Conservation (phyloP, 2,888 invertebrate species). For the Meganola albula region DNA sequence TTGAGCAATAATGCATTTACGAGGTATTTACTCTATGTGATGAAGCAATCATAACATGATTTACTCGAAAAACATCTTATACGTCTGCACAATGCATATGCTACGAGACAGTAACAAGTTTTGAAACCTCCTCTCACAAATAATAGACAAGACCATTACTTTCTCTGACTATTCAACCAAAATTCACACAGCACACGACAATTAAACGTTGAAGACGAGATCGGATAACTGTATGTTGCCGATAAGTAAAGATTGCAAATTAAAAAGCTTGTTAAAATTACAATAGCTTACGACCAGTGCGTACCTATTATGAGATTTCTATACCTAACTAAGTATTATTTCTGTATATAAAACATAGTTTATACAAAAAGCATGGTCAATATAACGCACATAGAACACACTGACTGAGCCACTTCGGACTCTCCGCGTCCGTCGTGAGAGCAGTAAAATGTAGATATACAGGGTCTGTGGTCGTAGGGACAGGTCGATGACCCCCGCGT, state of each 20-base stretch:
- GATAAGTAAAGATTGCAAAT: constrained; percentile 34
- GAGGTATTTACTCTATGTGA: too few species aligned
- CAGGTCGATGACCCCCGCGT: constrained; percentile 62
- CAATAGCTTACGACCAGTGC: too few species aligned
- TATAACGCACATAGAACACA: too few species aligned
- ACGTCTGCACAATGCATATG: too few species aligned
- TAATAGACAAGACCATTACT: constrained; percentile 32
- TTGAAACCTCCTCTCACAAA: constrained; percentile 19
- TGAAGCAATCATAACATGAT: too few species aligned
- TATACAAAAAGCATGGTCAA: too few species aligned
- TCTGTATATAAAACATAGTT: too few species aligned
- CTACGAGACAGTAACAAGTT: constrained; percentile 10
- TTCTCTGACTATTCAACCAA: constrained; percentile 39
- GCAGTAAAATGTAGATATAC: constrained; percentile 36
- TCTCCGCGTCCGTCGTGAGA: constrained; percentile 50
- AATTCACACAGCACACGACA: constrained; percentile 39
- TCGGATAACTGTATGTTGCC: constrained; percentile 22
- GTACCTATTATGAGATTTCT: too few species aligned
- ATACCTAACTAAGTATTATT: too few species aligned
- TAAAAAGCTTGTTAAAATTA: too few species aligned
- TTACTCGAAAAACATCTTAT: too few species aligned
- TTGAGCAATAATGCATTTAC: too few species aligned
- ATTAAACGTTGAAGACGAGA: constrained; percentile 30
- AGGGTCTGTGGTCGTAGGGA: constrained; percentile 26
- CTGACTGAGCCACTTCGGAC: constrained; percentile 36